Conservation (phyloP, 2,888 invertebrate species). For the Podotricha telesiphe region DNA sequence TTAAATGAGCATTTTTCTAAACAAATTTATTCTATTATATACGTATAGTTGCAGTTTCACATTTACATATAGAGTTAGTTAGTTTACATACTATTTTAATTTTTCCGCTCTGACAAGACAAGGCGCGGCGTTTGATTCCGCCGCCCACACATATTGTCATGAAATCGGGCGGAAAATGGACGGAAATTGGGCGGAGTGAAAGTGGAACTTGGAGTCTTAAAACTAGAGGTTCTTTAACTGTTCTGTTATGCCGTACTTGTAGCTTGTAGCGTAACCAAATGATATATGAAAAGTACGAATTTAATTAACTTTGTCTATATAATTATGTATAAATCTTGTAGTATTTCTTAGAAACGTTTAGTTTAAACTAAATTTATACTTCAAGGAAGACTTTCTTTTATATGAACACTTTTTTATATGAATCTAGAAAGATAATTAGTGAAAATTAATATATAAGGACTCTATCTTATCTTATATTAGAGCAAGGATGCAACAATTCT, state of each 20-base stretch:
- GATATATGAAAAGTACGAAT: background rate
- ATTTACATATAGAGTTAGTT: background rate
- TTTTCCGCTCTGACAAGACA: background rate
- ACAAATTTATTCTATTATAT: constrained; percentile 11
- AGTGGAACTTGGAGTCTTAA: background rate
- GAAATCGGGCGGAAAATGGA: background rate
- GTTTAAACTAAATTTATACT: background rate
- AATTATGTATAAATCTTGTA: background rate
- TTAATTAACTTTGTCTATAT: background rate
- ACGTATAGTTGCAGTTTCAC: constrained; percentile 6
- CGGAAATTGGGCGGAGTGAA: no score
- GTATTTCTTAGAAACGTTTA: background rate
- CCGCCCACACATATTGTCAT: no score
- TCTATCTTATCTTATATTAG: no score
- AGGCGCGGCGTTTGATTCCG: background rate
- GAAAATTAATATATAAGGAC: no score
- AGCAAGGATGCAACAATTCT: no score
- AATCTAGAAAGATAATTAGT: no score
- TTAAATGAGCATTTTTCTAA: constrained; percentile 16
- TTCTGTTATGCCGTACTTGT: no score
- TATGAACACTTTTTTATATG: no score
- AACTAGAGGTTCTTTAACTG: background rate
- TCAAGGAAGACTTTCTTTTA: background rate
- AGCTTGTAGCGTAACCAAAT: no score
- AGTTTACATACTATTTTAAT: background rate